Conservation (phyloP, 2,113 vertebrate genomes). For the Lepidothrix coronata region DNA sequence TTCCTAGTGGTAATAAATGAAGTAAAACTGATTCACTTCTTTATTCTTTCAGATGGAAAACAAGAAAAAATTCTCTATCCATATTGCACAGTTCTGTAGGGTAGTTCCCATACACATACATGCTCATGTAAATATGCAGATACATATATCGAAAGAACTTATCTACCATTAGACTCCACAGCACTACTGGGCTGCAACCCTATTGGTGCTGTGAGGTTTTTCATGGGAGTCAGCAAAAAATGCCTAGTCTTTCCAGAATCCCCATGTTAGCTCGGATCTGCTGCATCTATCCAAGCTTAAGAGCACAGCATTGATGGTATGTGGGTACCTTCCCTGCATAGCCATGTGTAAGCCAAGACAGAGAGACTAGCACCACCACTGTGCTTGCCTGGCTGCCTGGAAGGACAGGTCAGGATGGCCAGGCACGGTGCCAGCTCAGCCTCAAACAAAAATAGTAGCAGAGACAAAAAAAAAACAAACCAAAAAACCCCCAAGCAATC, state of each 20-base stretch:
- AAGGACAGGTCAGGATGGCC: neutral
- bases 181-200: neutral
- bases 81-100: neutral
- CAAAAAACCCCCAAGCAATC: too few relatives aligned
- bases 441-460: neutral
- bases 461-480: neutral
- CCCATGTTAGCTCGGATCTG: fast-evolving
- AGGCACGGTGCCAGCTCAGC: neutral
- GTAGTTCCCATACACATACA: neutral
- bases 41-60: neutral
- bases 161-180: neutral
- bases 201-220: neutral
- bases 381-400: neutral
- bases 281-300: neutral
- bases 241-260: neutral
- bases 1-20: neutral
- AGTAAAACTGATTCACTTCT: neutral
- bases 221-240: neutral
- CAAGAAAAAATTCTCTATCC: neutral
- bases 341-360: fast-evolving
- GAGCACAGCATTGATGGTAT: neutral
- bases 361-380: neutral
- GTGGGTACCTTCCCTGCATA: neutral
- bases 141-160: neutral
- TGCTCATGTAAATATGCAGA: neutral